These are phyloP conservation scores for Gonatopus flavifemur DNA, from an alignment of 1,140 invertebrate genomes.

Conservation along the genomic window DNA sequence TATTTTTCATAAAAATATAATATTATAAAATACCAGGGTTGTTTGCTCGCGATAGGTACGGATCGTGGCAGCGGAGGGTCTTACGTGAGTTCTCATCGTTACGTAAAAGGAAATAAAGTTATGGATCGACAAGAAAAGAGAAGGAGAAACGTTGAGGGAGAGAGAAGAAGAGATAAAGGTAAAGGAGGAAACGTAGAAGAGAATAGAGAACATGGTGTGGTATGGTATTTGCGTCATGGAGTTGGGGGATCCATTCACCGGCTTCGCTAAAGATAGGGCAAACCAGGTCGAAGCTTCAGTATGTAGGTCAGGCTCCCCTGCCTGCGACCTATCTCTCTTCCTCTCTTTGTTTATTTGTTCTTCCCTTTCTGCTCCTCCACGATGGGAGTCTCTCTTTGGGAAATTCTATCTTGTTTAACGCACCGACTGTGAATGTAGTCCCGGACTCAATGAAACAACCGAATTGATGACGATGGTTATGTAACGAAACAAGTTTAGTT, in stretches of 20 bases:
- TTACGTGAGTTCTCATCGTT: slow-evolving; percentile 24
- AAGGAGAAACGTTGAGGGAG: neutral
- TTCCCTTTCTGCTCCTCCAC: slow-evolving; percentile 11
- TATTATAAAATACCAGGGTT: too few relatives aligned
- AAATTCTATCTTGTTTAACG: too few relatives aligned
- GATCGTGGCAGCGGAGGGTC: too few relatives aligned
- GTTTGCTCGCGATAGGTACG: neutral
- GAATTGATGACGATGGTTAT: too few relatives aligned
- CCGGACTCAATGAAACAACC: too few relatives aligned
- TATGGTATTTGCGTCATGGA: slow-evolving; percentile 44
- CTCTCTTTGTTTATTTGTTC: slow-evolving; percentile 4
- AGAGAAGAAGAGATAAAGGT: neutral
- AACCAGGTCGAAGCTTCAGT: slow-evolving; percentile 29
- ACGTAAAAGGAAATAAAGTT: slow-evolving; percentile 33
- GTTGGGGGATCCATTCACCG: slow-evolving; percentile 44
- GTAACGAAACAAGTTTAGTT: too few relatives aligned
- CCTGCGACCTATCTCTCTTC: neutral
- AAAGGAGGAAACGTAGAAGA: neutral
- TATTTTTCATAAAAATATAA: too few relatives aligned
- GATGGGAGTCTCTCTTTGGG: too few relatives aligned
- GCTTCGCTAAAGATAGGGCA: slow-evolving; percentile 37
- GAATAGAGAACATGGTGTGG: slow-evolving; percentile 3
- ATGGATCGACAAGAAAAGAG: slow-evolving; percentile 12
- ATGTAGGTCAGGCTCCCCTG: slow-evolving; percentile 43
- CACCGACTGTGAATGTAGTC: too few relatives aligned